These are phyloP conservation scores for Nasonovia ribisnigri DNA, from an alignment of 2,888 invertebrate genomes.

Conservation along the genomic window DNA sequence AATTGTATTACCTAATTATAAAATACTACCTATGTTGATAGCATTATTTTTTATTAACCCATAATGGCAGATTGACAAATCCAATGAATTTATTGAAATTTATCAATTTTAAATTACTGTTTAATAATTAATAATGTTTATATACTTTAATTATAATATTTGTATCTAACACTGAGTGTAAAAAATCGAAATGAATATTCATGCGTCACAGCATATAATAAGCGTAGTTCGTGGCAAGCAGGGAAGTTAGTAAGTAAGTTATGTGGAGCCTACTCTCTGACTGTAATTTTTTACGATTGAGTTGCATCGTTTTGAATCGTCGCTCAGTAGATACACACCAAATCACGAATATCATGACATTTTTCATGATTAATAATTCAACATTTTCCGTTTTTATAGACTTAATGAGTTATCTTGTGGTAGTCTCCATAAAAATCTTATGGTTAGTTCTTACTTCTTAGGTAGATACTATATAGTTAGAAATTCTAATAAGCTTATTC, in stretches of 20 bases:
- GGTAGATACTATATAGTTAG: too few relatives aligned
- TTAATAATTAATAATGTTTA: too few relatives aligned
- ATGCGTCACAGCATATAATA: too few relatives aligned
- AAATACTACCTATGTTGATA: too few relatives aligned
- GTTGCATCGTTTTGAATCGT: not conserved
- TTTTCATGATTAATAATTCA: not conserved
- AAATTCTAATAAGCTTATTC: too few relatives aligned
- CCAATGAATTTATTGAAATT: too few relatives aligned
- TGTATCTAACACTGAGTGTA: not conserved
- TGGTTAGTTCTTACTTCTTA: too few relatives aligned
- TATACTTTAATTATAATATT: too few relatives aligned
- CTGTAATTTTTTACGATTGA: not conserved
- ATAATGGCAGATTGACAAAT: too few relatives aligned
- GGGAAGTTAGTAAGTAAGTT: not conserved
- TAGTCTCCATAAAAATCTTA: not conserved
- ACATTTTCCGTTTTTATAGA: not conserved
- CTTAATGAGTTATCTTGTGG: not conserved
- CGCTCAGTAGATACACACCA: not conserved
- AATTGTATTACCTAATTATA: too few relatives aligned
- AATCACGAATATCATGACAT: not conserved
- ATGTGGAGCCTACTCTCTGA: not conserved
- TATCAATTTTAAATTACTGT: too few relatives aligned
- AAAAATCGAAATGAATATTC: not conserved
- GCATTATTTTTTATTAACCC: too few relatives aligned
- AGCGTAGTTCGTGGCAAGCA: not conserved